Base-by-base conservation (phyloP, 2,888 invertebrate genomes). In the Drosophila atripex region DNA sequence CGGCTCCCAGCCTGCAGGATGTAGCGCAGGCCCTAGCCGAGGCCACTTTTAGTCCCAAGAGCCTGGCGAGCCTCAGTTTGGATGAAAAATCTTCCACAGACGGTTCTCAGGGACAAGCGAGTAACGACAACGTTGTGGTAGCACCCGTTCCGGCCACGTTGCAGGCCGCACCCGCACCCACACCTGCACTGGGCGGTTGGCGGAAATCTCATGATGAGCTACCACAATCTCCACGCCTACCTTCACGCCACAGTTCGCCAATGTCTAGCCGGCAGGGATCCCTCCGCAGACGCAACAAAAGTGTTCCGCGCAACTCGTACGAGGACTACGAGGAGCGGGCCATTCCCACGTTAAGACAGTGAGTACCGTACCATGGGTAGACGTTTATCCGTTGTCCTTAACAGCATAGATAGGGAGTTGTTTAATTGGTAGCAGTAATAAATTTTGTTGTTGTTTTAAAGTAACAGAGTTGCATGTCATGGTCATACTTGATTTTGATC, bases 251-350 rank as follows among this genome's bases (percentile, higher is more conserved):
- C 47, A 90, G 91, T 41, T 94, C 94, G 58, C 94, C 94, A 12
- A 93, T 93, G 71, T 92, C 93, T 6, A 93, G 92, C 49, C 87
- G 90, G 16, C 91, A 91, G 63, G 94, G 94, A 28, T 95, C 93
- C 43, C 93, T 92, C 61, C 93, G 93, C 91, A 92, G 95, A 89
- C 91, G 94, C 56, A 94, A 94, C 74, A 95, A 95, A 89, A 95
- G 95, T 61, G 95, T 94, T 1, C 92, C 92, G 3, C 92, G 94
- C 14, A 94, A 95, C 12, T 96, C 95, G 3, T 97, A 96, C 84
- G 96, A 97, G 90, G 96, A 96, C 76, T 97, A 97, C 80, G 97
- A 97, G 88, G 97, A 97, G 80, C 93, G 97, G 59, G 93, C 96
- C 0, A 93, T 97, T 66, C 97, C 97, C 8, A 96, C 97, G 38